These are phyloP conservation scores for Criorhina ranunculi DNA, from an alignment of 2,888 invertebrate species.

Conservation along the genomic window DNA sequence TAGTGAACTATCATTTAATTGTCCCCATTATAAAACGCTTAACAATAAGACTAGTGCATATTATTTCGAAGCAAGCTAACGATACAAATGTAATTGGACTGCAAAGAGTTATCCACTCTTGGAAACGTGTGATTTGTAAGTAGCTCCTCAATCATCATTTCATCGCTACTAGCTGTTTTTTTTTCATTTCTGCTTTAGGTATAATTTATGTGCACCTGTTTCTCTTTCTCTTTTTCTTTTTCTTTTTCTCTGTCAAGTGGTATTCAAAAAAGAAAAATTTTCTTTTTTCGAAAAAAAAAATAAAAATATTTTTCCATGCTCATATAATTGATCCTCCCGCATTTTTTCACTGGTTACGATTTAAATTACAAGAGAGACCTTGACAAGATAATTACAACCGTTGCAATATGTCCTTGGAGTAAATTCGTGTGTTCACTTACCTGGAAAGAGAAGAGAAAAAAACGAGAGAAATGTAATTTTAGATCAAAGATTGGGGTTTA, in stretches of 20 bases:
- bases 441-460: slow-evolving; percentile 9
- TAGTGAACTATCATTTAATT: background rate
- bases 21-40: background rate
- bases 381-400: background rate
- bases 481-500: slow-evolving; percentile 9
- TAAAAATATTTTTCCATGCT: background rate
- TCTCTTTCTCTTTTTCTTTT: no score
- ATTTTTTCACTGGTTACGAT: background rate
- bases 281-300: no score
- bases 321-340: slow-evolving; percentile 1
- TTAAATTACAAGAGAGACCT: background rate
- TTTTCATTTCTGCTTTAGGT: background rate
- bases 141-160: slow-evolving; percentile 1
- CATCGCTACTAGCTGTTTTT: background rate
- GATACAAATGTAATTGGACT: background rate
- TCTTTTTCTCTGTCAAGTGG: background rate
- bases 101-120: background rate
- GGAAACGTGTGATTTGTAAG: background rate
- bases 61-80: background rate
- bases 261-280: background rate
- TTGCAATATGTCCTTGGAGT: background rate
- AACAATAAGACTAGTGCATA: background rate
- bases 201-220: background rate
- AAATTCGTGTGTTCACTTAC: slow-evolving; percentile 8
- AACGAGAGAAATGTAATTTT: slow-evolving; percentile 6